These are phyloP conservation scores for Zoroaster sp. DNA, from an alignment of 53 echinoderm and acorn worm genomes.

Conservation along the genomic window DNA sequence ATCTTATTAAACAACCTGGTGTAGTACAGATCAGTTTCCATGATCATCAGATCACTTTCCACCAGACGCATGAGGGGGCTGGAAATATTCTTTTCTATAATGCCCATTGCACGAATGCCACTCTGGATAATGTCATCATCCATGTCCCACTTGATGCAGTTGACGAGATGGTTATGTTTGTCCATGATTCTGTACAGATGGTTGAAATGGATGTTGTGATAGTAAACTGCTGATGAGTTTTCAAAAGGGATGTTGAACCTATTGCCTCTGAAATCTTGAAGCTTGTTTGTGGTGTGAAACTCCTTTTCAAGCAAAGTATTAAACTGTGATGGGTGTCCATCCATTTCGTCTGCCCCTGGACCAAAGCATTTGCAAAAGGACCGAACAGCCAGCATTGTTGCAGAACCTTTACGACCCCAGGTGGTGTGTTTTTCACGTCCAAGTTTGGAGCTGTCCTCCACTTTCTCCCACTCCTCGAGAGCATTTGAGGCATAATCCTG, in stretches of 20 bases:
- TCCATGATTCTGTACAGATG: neutral
- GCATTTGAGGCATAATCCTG: constrained; percentile 34
- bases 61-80: constrained; percentile 45
- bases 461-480: constrained; percentile 15
- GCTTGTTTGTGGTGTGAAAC: constrained; percentile 19
- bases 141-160: constrained; percentile 40
- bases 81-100: constrained; percentile 36
- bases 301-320: constrained; percentile 8
- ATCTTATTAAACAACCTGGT: neutral
- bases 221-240: constrained; percentile 57
- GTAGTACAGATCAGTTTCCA: constrained; percentile 10
- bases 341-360: constrained; percentile 51
- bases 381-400: constrained; percentile 51
- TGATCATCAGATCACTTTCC: constrained; percentile 25
- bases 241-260: constrained; percentile 61
- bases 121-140: constrained; percentile 39
- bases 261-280: constrained; percentile 59
- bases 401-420: constrained; percentile 20
- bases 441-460: neutral
- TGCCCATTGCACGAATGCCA: constrained; percentile 61
- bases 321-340: constrained; percentile 48
- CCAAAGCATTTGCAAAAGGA: constrained; percentile 46
- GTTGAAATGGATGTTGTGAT: constrained; percentile 36
- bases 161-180: constrained; percentile 33
- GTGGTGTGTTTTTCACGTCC: neutral